Conservation (phyloP, 2,888 invertebrate species). For the Hyalella azteca region DNA sequence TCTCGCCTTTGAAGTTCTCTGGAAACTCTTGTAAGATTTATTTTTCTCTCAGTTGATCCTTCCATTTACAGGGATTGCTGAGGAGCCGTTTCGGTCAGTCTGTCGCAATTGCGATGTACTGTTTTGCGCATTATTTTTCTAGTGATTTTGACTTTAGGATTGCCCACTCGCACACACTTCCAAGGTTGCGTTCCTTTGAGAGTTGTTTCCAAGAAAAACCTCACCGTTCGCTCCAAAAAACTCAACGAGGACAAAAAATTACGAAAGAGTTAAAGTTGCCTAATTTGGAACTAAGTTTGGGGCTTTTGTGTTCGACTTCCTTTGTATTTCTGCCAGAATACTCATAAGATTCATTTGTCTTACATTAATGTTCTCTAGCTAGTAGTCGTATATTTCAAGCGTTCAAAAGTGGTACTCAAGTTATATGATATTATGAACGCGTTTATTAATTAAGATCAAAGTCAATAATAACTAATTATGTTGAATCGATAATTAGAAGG, state of each 20-base stretch:
- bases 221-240: constrained; percentile 12
- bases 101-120: background rate
- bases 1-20: background rate
- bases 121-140: constrained; percentile 15
- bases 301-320: constrained; percentile 17
- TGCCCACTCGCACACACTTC: constrained; percentile 31
- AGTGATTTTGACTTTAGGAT: constrained; percentile 20
- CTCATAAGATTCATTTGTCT: background rate
- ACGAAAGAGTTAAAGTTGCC: constrained; percentile 21
- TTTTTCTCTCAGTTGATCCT: constrained; percentile 28
- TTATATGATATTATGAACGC: too few species aligned
- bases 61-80: constrained; percentile 21
- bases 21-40: background rate
- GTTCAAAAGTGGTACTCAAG: background rate
- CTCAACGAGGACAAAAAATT: constrained; percentile 10
- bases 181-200: background rate
- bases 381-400: background rate
- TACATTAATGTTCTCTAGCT: too few species aligned
- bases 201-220: constrained; percentile 7
- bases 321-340: constrained; percentile 3
- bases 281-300: constrained; percentile 32
- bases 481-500: too few species aligned
- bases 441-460: too few species aligned
- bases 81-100: background rate
- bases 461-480: too few species aligned